These are phyloP conservation scores for Drosophila multiciliata DNA, from an alignment of 2,888 invertebrate species.

Conservation along the genomic window DNA sequence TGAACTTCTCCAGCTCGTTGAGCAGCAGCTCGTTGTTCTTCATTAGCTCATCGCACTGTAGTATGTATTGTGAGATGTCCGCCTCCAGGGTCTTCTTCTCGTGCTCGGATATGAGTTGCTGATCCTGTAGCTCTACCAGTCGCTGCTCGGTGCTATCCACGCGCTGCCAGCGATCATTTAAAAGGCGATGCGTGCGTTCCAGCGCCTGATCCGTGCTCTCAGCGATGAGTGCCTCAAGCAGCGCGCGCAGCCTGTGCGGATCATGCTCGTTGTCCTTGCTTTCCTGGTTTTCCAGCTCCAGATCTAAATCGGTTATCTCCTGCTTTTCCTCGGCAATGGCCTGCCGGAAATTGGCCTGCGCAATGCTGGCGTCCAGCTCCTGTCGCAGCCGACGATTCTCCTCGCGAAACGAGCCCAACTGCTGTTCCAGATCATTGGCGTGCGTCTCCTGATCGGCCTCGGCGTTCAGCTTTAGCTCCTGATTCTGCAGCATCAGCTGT, in stretches of 20 bases:
- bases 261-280: slow-evolving; percentile 47
- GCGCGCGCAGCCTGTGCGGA: slow-evolving; percentile 66
- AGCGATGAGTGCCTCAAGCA: slow-evolving; percentile 65
- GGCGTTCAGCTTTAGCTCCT: slow-evolving; percentile 75
- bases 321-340: slow-evolving; percentile 81
- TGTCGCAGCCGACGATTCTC: slow-evolving; percentile 74
- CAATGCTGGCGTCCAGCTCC: slow-evolving; percentile 69
- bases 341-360: slow-evolving; percentile 73
- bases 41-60: slow-evolving; percentile 89
- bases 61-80: slow-evolving; percentile 86
- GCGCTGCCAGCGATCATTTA: slow-evolving; percentile 85
- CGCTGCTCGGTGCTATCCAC: slow-evolving; percentile 86
- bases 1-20: slow-evolving; percentile 88
- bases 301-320: slow-evolving; percentile 83
- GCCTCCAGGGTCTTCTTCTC: slow-evolving; percentile 86
- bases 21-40: slow-evolving; percentile 90
- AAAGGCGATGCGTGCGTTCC: slow-evolving; percentile 86
- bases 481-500: slow-evolving; percentile 76
- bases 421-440: slow-evolving; percentile 73
- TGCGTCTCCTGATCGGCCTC: slow-evolving; percentile 80
- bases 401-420: slow-evolving; percentile 64
- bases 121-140: slow-evolving; percentile 79
- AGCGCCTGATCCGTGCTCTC: slow-evolving; percentile 48
- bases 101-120: slow-evolving; percentile 86
- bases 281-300: slow-evolving; percentile 43